phyloP scores from a whole-genome alignment of 2,797 vertebrate genomes.

The Thaleichthys pacificus region DNA sequence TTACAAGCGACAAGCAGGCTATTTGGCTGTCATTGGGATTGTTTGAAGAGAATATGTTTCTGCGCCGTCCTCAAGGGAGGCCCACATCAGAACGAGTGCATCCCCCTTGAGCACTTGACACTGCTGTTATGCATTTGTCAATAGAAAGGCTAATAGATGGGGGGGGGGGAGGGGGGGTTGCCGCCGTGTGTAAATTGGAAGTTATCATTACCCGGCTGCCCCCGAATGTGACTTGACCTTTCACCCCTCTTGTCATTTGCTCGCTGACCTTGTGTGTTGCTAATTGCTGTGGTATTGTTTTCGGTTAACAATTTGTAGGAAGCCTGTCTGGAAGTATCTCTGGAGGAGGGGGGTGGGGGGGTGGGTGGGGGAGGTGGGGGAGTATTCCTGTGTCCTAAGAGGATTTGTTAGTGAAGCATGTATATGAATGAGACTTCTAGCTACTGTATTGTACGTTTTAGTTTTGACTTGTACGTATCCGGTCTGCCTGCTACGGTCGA shows the following conservation, averaged over 20 bases:
- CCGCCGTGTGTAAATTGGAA: conserved; percentile 67
- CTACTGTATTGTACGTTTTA: background rate
- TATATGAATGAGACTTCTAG: background rate
- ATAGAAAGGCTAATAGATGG: conserved; percentile 81
- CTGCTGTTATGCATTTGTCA: conserved; percentile 82
- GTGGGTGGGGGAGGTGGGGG: background rate
- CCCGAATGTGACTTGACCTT: conserved; percentile 65
- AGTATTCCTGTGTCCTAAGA: background rate
- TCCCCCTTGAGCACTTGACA: conserved; percentile 85
- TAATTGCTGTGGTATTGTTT: conserved; percentile 59
- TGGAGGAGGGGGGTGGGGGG: background rate
- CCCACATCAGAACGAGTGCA: conserved; percentile 79
- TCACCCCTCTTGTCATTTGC: conserved; percentile 59
- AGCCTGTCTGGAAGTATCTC: conserved; percentile 16
- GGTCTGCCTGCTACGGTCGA: too few relatives aligned
- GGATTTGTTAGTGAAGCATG: background rate
- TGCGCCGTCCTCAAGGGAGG: conserved; percentile 81
- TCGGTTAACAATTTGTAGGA: background rate
- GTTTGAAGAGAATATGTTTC: conserved; percentile 94
- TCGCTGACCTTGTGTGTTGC: conserved; percentile 54
- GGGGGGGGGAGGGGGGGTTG: conserved; percentile 26
- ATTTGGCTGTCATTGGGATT: conserved; percentile 94
- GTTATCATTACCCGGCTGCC: conserved; percentile 33
- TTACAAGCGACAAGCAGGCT: conserved; percentile 92
- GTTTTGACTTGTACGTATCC: background rate